Evolutionary conservation across 2,888 invertebrate species (phyloP).

Genomic region (Pristionchus arcanus): DNA sequence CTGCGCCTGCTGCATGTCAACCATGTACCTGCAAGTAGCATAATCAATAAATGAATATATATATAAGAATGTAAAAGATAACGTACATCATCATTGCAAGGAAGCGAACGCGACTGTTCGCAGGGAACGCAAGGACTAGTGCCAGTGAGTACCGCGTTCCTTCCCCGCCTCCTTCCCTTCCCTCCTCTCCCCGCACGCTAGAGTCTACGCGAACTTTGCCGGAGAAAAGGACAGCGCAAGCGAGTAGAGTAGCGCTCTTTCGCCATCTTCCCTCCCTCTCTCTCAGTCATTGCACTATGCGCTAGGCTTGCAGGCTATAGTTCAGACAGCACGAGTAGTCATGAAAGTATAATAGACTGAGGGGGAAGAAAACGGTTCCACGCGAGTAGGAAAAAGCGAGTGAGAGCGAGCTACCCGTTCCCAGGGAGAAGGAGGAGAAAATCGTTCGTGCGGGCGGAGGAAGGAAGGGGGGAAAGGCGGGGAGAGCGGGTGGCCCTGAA

Average conservation of each 20-base stretch:
- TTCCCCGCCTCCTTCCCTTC: background rate
- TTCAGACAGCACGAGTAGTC: background rate
- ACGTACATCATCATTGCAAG: background rate
- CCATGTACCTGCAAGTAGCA: slow-evolving; percentile 37
- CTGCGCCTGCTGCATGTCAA: slow-evolving; percentile 49
- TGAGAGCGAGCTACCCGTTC: background rate
- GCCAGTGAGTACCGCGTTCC: slow-evolving; percentile 25
- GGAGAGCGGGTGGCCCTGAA: slow-evolving; percentile 28
- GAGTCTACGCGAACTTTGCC: slow-evolving; percentile 25
- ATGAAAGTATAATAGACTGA: background rate
- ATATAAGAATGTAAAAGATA: background rate
- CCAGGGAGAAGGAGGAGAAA: background rate
- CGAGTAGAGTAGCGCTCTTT: background rate
- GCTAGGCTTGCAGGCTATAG: background rate
- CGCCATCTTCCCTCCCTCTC: background rate
- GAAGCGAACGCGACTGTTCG: background rate
- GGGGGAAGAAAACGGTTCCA: background rate
- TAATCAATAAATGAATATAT: background rate
- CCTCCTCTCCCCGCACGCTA: slow-evolving; percentile 6
- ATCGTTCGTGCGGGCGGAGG: background rate
- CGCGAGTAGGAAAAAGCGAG: slow-evolving; percentile 26
- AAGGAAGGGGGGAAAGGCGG: background rate
- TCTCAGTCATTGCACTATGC: slow-evolving; percentile 1
- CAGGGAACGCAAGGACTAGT: background rate
- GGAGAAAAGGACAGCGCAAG: slow-evolving; percentile 29